Percentiles rank a stretch among this genome's conserved stretches.
phyloP scores from a whole-genome alignment of 2,113 vertebrate species.

The Picathartes gymnocephalus region DNA sequence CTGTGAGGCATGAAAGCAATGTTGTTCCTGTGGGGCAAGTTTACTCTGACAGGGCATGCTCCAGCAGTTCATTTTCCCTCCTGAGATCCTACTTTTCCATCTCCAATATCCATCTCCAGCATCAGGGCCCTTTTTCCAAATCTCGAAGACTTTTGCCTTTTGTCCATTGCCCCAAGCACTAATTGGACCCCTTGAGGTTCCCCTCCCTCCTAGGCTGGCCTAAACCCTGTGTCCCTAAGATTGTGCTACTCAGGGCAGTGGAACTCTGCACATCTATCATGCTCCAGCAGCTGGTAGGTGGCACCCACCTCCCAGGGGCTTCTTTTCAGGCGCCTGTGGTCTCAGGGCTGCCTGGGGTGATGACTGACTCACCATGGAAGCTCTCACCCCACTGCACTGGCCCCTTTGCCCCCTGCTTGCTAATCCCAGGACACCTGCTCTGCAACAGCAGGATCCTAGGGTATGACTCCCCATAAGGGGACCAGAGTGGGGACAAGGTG shows the following conservation, averaged over 20 bases:
- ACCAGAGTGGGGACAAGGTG: background rate
- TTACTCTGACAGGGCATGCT: background rate
- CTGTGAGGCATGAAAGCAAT: background rate
- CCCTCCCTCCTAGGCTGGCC: background rate
- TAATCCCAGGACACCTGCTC: background rate
- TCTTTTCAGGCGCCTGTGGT: background rate
- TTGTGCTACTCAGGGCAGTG: background rate
- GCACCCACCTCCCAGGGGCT: background rate
- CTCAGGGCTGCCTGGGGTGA: background rate
- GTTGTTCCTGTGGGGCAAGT: fast-evolving
- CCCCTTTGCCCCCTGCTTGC: background rate
- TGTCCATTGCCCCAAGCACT: background rate
- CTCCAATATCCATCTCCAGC: background rate
- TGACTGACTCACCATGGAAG: background rate
- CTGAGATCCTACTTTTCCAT: background rate
- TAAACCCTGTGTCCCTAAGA: background rate
- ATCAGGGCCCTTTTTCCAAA: background rate
- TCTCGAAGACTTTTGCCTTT: background rate
- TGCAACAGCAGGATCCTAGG: background rate
- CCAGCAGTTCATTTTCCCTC: background rate
- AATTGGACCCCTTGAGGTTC: background rate
- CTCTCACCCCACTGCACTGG: fast-evolving
- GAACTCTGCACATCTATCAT: background rate
- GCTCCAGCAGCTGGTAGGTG: background rate
- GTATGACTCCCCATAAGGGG: background rate